These are phyloP conservation scores for Halcyon senegalensis DNA, from an alignment of 2,113 vertebrate genomes.

Conservation along the genomic window DNA sequence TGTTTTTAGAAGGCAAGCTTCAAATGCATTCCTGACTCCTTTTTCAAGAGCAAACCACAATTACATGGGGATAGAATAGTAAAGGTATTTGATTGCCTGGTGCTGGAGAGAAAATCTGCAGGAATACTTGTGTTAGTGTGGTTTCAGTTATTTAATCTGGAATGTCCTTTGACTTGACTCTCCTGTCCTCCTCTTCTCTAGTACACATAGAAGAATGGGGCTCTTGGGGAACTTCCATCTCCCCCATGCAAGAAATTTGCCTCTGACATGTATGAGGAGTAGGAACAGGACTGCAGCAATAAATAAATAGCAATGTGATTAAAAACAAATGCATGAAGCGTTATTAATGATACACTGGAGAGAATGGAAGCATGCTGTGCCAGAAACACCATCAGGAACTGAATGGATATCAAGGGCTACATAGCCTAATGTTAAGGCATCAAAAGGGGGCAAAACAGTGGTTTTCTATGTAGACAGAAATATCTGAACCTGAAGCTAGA, in stretches of 20 bases:
- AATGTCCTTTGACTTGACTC: background rate
- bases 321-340: constrained; percentile 53
- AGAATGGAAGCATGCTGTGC: background rate
- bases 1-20: constrained; percentile 15
- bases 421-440: background rate
- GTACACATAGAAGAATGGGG: constrained; percentile 2
- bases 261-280: constrained; percentile 26
- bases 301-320: constrained; percentile 39
- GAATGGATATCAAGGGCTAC: background rate
- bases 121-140: background rate
- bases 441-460: background rate
- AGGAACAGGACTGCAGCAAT: constrained; percentile 12
- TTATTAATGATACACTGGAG: constrained; percentile 44
- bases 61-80: background rate
- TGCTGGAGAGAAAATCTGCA: background rate
- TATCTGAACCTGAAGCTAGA: background rate
- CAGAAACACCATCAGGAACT: constrained; percentile 38
- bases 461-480: background rate
- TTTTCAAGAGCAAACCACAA: constrained; percentile 16
- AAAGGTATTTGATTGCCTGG: background rate
- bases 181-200: background rate
- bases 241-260: background rate
- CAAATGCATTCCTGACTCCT: constrained; percentile 5
- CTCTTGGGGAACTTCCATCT: constrained; percentile 40
- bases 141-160: constrained; percentile 7